These are phyloP conservation scores for Portunus trituberculatus DNA, from an alignment of 1,140 invertebrate genomes.

Conservation along the genomic window DNA sequence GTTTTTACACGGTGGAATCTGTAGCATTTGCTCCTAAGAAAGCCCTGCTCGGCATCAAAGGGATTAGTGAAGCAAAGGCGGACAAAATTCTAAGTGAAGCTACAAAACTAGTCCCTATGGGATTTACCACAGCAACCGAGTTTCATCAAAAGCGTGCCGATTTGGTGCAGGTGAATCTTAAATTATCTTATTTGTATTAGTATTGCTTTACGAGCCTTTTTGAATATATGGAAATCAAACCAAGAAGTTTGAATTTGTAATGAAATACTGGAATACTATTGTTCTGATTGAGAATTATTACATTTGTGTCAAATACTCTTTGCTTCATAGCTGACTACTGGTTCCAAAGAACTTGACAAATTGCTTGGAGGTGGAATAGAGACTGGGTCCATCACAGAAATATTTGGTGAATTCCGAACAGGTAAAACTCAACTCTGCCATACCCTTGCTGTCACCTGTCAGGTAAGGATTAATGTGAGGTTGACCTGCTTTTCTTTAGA, in stretches of 20 bases:
- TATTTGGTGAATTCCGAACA: constrained; percentile 99
- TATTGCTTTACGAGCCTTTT: not conserved
- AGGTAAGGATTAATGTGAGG: constrained; percentile 80
- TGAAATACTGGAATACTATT: not conserved
- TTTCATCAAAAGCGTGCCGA: constrained; percentile 96
- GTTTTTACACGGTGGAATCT: constrained; percentile 96
- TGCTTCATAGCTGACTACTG: constrained; percentile 87
- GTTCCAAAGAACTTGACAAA: constrained; percentile 96
- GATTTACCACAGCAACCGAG: constrained; percentile 98
- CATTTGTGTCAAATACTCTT: not conserved
- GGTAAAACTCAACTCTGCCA: constrained; percentile 99
- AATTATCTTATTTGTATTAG: constrained; percentile 15
- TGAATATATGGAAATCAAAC: not conserved
- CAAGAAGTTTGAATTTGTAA: not conserved
- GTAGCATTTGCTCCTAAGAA: constrained; percentile 98
- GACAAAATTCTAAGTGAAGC: constrained; percentile 97
- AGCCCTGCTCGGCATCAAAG: constrained; percentile 93
- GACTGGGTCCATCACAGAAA: constrained; percentile 99
- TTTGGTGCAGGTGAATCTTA: constrained; percentile 86
- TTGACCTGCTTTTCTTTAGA: not conserved
- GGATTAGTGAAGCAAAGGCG: constrained; percentile 98
- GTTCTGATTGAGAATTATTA: not conserved
- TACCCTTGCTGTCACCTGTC: constrained; percentile 98
- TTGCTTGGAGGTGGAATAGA: constrained; percentile 98
- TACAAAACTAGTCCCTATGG: constrained; percentile 96